A percentile compares a stretch with the other conserved stretches of the same genome.
Evolutionary conservation across 1,140 invertebrate species (phyloP).

Genomic region (Trichomalopsis sarcophagae): DNA sequence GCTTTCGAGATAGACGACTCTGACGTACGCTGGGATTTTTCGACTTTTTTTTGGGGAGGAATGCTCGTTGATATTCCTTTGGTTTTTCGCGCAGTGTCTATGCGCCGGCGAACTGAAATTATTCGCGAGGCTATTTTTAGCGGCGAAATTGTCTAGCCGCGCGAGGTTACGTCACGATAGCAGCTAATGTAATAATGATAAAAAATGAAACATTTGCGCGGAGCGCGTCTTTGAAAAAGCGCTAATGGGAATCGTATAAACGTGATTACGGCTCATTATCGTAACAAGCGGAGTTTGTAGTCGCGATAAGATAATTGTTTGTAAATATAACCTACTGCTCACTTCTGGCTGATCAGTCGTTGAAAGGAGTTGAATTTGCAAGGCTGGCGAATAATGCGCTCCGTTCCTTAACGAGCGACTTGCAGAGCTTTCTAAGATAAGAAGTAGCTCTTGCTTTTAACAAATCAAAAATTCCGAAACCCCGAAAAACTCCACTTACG

Average conservation of each 20-base stretch:
- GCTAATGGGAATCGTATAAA: not conserved
- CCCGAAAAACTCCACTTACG: no score
- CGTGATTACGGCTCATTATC: not conserved
- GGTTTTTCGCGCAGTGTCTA: no score
- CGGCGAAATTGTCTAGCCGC: not conserved
- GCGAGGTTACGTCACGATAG: not conserved
- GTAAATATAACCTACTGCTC: not conserved
- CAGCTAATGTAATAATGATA: not conserved
- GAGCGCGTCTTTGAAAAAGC: not conserved
- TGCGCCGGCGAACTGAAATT: no score
- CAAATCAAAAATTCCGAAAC: no score
- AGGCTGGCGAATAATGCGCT: no score
- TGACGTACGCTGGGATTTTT: no score
- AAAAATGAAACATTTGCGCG: not conserved
- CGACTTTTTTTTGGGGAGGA: not conserved
- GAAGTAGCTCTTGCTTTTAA: no score
- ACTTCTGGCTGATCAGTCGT: not conserved
- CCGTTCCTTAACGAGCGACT: no score
- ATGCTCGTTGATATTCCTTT: no score
- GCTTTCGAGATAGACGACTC: not conserved
- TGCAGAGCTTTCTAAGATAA: no score
- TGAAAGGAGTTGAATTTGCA: not conserved
- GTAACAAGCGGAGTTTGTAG: not conserved
- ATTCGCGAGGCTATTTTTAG: constrained; percentile 16
- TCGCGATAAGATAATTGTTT: not conserved